Evolutionary conservation across 37 sponge, comb jelly and placozoan genomes (phyloP), one percentile per base, ranked within the genome.

Genomic region (Agelas oroides): DNA sequence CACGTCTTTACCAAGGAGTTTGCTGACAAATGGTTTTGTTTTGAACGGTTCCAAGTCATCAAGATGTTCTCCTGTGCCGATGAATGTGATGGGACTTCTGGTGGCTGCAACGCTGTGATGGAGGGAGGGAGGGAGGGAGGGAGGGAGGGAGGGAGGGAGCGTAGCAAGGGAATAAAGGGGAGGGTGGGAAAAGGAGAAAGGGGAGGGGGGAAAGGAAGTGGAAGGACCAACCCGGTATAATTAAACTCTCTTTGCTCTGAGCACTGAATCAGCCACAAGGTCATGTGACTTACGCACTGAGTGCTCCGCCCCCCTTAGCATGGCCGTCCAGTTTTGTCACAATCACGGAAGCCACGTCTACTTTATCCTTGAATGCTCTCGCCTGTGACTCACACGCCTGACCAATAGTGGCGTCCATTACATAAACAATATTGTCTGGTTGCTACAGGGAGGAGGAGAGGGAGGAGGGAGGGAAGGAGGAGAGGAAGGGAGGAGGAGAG

Each of bases 341-440:
- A 38, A 98, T 98, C 60, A 98, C 98, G 39, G 96, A 89, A 28
- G 94, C 98, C 27, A 98, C 93, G 66, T 98, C 95, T n/a, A n/a
- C n/a, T n/a, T n/a, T n/a, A n/a, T n/a, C n/a, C n/a, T n/a, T n/a
- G n/a, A n/a, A n/a, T n/a, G n/a, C n/a, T n/a, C n/a, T n/a, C n/a
- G n/a, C n/a, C n/a, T n/a, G n/a, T n/a, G n/a, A n/a, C n/a, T n/a
- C 21, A 79, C 98, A 98, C 0, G 98, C 98, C 85, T 98, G 98
- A 18, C 98, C 98, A 76, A 95, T 98, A 36, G 90, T 91, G 64
- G 98, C 98, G 61, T 97, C 98, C 98, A 97, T 95, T 57, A 97
- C 98, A 88, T 88, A 97, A 14, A 97, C 87, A 0, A 97, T 87
- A 40, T 97, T 95, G 76, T 97, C 89, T 39, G 76, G 80, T 8